A percentile compares a stretch with the other conserved stretches of the same genome.
Evolutionary conservation across 2,888 invertebrate species (phyloP).

Genomic region (Carabus problematicus): DNA sequence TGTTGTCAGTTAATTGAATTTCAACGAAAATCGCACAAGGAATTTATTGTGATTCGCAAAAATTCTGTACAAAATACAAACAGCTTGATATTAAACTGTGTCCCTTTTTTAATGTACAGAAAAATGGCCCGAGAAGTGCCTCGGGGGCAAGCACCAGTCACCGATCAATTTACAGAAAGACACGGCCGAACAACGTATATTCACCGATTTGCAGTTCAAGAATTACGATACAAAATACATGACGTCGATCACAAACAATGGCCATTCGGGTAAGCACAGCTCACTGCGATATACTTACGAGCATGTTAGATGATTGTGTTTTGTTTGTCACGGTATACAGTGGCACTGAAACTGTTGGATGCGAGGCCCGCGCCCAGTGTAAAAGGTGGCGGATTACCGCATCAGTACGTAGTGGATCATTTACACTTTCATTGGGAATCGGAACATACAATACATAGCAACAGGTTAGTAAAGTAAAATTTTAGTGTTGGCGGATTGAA

Average conservation of each 20-base stretch:
- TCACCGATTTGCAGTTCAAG: conserved; percentile 62
- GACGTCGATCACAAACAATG: conserved; percentile 69
- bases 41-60: no score
- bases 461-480: no score
- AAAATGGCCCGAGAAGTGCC: conserved; percentile 72
- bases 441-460: conserved; percentile 77
- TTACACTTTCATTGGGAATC: conserved; percentile 87
- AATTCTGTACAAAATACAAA: conserved; percentile 40
- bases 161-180: conserved; percentile 75
- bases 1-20: no score
- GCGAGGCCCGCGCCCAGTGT: conserved; percentile 50
- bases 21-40: no score
- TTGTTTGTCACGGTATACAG: conserved; percentile 49
- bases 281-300: not conserved
- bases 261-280: conserved; percentile 68
- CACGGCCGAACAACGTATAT: conserved; percentile 61
- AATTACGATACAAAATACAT: conserved; percentile 64
- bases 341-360: conserved; percentile 53
- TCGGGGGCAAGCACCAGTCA: conserved; percentile 71
- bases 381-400: conserved; percentile 67
- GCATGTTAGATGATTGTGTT: not conserved
- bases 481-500: no score
- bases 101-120: conserved; percentile 50
- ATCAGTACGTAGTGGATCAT: conserved; percentile 71
- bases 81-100: conserved; percentile 14